A percentile compares a stretch with the other conserved stretches of the same genome.
These are phyloP conservation scores for Argyresthia albistria DNA, from an alignment of 2,888 invertebrate genomes.

Conservation along the genomic window DNA sequence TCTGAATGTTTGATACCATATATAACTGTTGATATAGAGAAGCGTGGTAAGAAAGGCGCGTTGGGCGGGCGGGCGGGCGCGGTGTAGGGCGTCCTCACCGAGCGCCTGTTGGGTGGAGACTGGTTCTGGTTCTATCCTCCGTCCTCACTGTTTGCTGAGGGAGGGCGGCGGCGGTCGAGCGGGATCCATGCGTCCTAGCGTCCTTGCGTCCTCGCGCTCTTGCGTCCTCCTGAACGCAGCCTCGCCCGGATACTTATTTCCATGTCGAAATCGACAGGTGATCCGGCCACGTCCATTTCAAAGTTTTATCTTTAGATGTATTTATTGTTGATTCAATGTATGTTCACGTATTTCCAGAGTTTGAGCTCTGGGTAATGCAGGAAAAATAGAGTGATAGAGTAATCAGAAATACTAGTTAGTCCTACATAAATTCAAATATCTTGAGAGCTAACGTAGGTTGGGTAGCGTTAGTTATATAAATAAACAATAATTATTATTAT, in stretches of 20 bases:
- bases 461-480: no score
- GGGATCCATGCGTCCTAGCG: neutral
- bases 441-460: no score
- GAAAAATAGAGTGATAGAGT: no score
- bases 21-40: conserved; percentile 12
- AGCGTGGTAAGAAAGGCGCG: conserved; percentile 13
- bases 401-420: no score
- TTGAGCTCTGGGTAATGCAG: no score
- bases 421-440: no score
- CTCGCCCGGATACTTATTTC: conserved; percentile 48
- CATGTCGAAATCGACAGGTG: conserved; percentile 69
- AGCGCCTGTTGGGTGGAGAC: neutral
- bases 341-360: no score
- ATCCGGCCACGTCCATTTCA: conserved; percentile 32
- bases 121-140: no score
- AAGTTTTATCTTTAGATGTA: conserved; percentile 15
- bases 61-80: conserved; percentile 39
- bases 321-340: neutral
- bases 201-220: neutral
- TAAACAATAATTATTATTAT: no score
- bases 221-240: conserved; percentile 13
- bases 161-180: neutral
- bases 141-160: neutral
- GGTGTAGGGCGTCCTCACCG: conserved; percentile 40
- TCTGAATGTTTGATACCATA: neutral